A percentile compares a stretch with the other conserved stretches of the same genome.
These are phyloP conservation scores for Ischnura elegans DNA, from an alignment of 2,888 invertebrate species.

Conservation along the genomic window DNA sequence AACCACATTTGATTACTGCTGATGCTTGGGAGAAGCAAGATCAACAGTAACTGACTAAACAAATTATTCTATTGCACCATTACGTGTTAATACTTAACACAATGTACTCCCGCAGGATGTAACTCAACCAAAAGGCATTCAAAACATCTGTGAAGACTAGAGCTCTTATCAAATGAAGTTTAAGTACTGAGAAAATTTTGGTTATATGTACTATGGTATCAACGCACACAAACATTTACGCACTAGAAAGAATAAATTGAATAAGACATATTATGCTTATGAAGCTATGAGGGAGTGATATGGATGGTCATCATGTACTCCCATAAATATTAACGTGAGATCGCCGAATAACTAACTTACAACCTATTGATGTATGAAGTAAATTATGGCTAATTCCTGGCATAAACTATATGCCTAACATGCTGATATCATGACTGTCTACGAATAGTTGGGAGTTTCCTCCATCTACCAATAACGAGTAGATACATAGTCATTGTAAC, in stretches of 20 bases:
- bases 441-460: not conserved
- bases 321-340: slow-evolving; percentile 16
- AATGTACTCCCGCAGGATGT: not conserved
- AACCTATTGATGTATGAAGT: not conserved
- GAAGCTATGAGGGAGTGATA: not conserved
- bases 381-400: slow-evolving; percentile 15
- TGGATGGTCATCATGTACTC: not conserved
- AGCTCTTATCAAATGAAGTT: not conserved
- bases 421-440: not conserved
- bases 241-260: not conserved
- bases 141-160: not conserved
- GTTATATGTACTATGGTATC: not conserved
- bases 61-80: slow-evolving; percentile 31
- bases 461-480: not conserved
- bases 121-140: not conserved
- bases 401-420: not conserved
- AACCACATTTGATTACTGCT: not conserved
- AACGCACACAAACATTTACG: not conserved
- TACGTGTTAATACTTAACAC: not conserved
- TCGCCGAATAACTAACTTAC: not conserved
- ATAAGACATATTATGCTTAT: not conserved
- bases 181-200: not conserved
- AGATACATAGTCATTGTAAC: not conserved
- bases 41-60: not conserved
- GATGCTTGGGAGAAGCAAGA: not conserved